Evolutionary conservation across 1,140 invertebrate species (phyloP).

Genomic region (Eriocheir sinensis): DNA sequence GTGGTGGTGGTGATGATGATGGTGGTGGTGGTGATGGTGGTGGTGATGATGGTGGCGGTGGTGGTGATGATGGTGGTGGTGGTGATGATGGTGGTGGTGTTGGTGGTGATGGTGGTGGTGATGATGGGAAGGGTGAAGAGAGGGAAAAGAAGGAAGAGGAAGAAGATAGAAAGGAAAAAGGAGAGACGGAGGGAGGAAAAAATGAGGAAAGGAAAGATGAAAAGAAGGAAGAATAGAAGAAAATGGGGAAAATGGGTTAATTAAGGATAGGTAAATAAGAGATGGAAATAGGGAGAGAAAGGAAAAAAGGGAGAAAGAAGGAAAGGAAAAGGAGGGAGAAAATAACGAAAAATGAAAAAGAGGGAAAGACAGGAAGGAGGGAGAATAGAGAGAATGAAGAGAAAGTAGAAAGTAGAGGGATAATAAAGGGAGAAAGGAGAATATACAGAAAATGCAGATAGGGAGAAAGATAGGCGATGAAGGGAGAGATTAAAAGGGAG

Average conservation of each 20-base stretch:
- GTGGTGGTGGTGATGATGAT: not conserved
- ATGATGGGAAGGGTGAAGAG: not conserved
- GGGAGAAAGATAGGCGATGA: too few relatives aligned
- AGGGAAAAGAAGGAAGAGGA: not conserved
- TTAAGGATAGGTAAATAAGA: too few relatives aligned
- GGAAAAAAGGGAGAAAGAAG: not conserved
- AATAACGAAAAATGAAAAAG: not conserved
- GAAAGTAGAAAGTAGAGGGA: not conserved
- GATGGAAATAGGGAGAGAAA: too few relatives aligned
- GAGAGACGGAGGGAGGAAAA: too few relatives aligned
- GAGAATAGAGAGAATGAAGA: not conserved
- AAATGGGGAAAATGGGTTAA: not conserved
- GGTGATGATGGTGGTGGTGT: not conserved
- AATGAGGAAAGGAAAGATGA: not conserved
- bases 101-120: not conserved
- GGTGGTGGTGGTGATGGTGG: not conserved
- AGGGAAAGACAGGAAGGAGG: not conserved
- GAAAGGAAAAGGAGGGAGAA: not conserved
- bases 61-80: not conserved
- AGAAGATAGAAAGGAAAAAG: not conserved
- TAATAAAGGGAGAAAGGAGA: not conserved
- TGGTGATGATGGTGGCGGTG: not conserved
- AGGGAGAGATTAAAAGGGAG: too few relatives aligned
- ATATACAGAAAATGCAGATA: not conserved
- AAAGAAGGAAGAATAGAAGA: not conserved